These are phyloP conservation scores for Zygaena filipendulae DNA, from an alignment of 2,888 invertebrate species.

Conservation along the genomic window DNA sequence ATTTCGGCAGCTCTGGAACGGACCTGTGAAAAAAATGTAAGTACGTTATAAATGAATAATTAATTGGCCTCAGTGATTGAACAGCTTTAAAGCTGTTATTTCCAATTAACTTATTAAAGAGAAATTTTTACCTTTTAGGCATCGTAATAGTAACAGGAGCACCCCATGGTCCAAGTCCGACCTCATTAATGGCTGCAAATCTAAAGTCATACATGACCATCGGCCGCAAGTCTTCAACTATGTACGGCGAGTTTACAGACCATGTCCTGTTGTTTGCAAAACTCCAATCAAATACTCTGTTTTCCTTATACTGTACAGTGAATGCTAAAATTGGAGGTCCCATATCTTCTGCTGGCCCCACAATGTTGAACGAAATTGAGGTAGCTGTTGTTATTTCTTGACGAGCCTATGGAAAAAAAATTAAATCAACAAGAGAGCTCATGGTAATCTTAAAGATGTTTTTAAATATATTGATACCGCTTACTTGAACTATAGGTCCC, in stretches of 20 bases:
- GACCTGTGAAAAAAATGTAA: slow-evolving; percentile 50
- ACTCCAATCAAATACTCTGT: slow-evolving; percentile 75
- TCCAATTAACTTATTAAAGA: no score
- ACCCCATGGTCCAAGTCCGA: slow-evolving; percentile 82
- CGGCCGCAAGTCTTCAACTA: slow-evolving; percentile 82
- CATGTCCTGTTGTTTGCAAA: slow-evolving; percentile 78
- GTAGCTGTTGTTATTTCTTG: slow-evolving; percentile 83
- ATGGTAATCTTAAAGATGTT: not conserved
- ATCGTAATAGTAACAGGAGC: slow-evolving; percentile 74
- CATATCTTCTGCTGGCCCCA: slow-evolving; percentile 77
- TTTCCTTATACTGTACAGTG: slow-evolving; percentile 80
- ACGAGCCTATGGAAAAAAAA: slow-evolving; percentile 59
- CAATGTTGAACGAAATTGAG: slow-evolving; percentile 82
- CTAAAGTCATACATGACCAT: slow-evolving; percentile 83
- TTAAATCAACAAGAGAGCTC: not conserved
- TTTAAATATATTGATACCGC: slow-evolving; percentile 9
- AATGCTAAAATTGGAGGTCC: slow-evolving; percentile 81
- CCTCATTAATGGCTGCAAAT: slow-evolving; percentile 87
- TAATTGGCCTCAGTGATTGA: not conserved
- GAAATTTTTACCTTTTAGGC: slow-evolving; percentile 73
- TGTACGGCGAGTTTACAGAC: slow-evolving; percentile 83
- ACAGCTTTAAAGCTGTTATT: not conserved
- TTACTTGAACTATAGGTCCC: slow-evolving; percentile 65
- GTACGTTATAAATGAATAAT: slow-evolving; percentile 1
- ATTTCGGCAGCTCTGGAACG: slow-evolving; percentile 74